These are phyloP conservation scores for Synergus umbraculus DNA, from an alignment of 2,888 invertebrate species.

Conservation along the genomic window DNA sequence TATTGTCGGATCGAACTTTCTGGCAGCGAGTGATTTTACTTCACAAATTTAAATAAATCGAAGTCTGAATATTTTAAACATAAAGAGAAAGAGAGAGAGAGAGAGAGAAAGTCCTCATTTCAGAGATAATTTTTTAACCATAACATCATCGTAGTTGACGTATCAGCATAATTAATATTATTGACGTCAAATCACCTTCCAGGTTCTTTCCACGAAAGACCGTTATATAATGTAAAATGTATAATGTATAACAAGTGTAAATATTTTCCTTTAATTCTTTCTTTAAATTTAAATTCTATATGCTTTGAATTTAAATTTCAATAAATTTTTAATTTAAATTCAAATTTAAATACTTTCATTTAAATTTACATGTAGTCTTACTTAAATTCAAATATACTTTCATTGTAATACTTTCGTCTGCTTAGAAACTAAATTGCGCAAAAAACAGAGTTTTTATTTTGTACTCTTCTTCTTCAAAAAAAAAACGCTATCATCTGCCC, in stretches of 20 bases:
- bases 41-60: not conserved
- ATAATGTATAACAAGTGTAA: slow-evolving; percentile 3
- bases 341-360: not conserved
- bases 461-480: slow-evolving; percentile 48
- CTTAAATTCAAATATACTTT: slow-evolving; percentile 46
- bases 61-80: not conserved
- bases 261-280: not conserved
- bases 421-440: not conserved
- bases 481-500: slow-evolving; percentile 57
- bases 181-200: not conserved
- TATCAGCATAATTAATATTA: not conserved
- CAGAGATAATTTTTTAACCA: slow-evolving; percentile 3
- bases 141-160: not conserved
- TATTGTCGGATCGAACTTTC: slow-evolving; percentile 28
- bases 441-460: slow-evolving; percentile 30
- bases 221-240: not conserved
- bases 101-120: not conserved
- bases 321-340: not conserved
- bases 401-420: slow-evolving; percentile 19
- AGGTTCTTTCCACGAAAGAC: not conserved
- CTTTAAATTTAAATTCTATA: not conserved
- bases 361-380: not conserved
- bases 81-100: not conserved
- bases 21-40: not conserved
- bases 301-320: not conserved